These are phyloP conservation scores for Cryptophagus acutangulus DNA, from an alignment of 2,888 invertebrate genomes.

Conservation along the genomic window DNA sequence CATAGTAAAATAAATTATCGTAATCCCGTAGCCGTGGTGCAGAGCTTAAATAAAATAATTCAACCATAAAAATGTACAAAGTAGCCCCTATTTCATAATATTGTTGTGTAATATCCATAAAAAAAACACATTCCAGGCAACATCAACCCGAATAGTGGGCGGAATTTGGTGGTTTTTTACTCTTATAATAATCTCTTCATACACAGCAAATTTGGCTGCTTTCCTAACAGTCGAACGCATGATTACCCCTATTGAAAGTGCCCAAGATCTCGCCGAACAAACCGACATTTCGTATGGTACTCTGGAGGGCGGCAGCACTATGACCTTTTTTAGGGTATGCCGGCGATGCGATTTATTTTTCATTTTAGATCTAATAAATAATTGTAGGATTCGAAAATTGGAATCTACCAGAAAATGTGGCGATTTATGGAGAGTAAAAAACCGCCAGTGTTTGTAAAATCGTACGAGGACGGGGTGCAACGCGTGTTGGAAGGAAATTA, in stretches of 20 bases:
- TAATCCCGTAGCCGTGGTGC: neutral
- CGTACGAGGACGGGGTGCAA: slow-evolving; percentile 73
- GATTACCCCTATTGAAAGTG: slow-evolving; percentile 81
- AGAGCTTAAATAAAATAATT: slow-evolving; percentile 5
- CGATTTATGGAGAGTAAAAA: slow-evolving; percentile 70
- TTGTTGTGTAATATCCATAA: slow-evolving; percentile 6
- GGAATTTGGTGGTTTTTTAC: slow-evolving; percentile 93
- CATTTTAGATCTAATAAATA: slow-evolving; percentile 2
- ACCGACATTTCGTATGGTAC: slow-evolving; percentile 82
- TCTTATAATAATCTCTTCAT: slow-evolving; percentile 83
- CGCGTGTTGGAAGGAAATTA: slow-evolving; percentile 74
- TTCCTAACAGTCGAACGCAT: slow-evolving; percentile 86
- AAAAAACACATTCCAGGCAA: slow-evolving; percentile 49
- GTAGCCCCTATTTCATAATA: slow-evolving; percentile 14
- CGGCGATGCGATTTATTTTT: neutral
- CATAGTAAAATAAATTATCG: neutral
- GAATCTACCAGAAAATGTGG: slow-evolving; percentile 80
- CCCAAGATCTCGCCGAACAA: slow-evolving; percentile 76
- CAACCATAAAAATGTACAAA: neutral
- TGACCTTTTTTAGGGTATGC: slow-evolving; percentile 78
- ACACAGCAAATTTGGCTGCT: slow-evolving; percentile 88
- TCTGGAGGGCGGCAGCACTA: slow-evolving; percentile 76
- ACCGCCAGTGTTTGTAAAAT: slow-evolving; percentile 66
- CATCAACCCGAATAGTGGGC: slow-evolving; percentile 75
- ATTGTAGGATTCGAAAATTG: slow-evolving; percentile 70